Evolutionary conservation across 2,113 vertebrate genomes (phyloP), one percentile per base, ranked within the genome.

Genomic region (Sisor rabdophorus): DNA sequence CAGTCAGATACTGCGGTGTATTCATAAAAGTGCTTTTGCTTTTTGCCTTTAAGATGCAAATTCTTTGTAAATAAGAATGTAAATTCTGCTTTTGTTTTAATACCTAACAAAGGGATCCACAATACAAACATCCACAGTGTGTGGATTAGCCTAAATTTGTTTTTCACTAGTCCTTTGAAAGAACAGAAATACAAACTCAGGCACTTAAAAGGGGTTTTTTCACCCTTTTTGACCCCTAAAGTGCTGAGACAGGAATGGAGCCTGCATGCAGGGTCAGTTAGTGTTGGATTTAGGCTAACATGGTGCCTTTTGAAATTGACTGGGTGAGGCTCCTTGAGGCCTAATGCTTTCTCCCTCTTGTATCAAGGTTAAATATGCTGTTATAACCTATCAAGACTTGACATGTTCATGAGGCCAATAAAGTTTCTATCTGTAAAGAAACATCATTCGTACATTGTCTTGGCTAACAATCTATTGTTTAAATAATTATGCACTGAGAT

Each of bases 1-100:
- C 20, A 40, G 20, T 67, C 2, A 26, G 26, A 26, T 4, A 24
- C 11, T 48, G 12, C 2, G 26, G 5, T 19, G 30, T 17, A 52
- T 28, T 19, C 19, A 52, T 30, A 22, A 48, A 67, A 48, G 7
- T 24, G 16, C 19, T 68, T 52, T 69, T 17, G 2, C 16, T 4
- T 15, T 30, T 16, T 28, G 9, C n/a, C 22, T 47, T 58, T 12
- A 59, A 59, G 47, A 30, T 69, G 24, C 24, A 58, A 73, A 59
- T 12, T 8, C 47, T 69, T 52, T 69, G 47, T 69, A 52, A 69
- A 52, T 69, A 69, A 28, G 65, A 17, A 69, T 69, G 65, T 52
- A 69, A 69, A 69, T 30, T 69, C 30, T 19, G 13, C 24, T 32
- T 22, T 16, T 44, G 40, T 26, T 72, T 72, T 22, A 58, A 65